Conservation (phyloP, 2,113 vertebrate species). For the Misgurnus anguillicaudatus region DNA sequence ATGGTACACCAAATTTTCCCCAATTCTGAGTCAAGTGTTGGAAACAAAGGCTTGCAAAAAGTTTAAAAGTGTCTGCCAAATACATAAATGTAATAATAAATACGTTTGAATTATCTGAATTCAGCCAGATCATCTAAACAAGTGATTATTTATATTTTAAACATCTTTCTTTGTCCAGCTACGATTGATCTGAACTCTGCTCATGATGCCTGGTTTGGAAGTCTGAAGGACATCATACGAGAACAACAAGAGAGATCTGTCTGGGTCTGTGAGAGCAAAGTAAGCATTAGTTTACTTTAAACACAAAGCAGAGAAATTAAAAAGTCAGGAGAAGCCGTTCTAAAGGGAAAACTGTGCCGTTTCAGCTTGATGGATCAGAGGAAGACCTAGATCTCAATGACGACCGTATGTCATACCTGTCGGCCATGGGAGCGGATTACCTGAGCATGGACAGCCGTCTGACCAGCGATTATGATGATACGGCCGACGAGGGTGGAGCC, state of each 20-base stretch:
- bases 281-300: conserved; percentile 57
- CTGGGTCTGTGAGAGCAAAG: conserved; percentile 98
- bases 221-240: conserved; percentile 86
- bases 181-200: conserved; percentile 87
- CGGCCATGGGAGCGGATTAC: conserved; percentile 95
- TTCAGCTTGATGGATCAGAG: conserved; percentile 88
- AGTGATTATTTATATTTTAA: too few relatives aligned
- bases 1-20: too few relatives aligned
- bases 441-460: conserved; percentile 96
- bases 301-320: too few relatives aligned
- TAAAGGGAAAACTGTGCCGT: background rate
- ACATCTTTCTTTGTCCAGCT: conserved; percentile 65
- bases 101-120: too few relatives aligned
- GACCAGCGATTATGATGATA: conserved; percentile 94
- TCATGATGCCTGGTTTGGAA: conserved; percentile 93
- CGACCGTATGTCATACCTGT: conserved; percentile 96
- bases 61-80: too few relatives aligned
- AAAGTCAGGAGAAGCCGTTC: too few relatives aligned
- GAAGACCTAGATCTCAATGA: conserved; percentile 87
- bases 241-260: conserved; percentile 90
- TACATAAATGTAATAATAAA: too few relatives aligned
- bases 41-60: too few relatives aligned
- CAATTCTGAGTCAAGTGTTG: too few relatives aligned
- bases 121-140: too few relatives aligned
- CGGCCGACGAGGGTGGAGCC: conserved; percentile 92